Evolutionary conservation across 2,113 vertebrate genomes (phyloP).

Genomic region (Chionodraco myersi): DNA sequence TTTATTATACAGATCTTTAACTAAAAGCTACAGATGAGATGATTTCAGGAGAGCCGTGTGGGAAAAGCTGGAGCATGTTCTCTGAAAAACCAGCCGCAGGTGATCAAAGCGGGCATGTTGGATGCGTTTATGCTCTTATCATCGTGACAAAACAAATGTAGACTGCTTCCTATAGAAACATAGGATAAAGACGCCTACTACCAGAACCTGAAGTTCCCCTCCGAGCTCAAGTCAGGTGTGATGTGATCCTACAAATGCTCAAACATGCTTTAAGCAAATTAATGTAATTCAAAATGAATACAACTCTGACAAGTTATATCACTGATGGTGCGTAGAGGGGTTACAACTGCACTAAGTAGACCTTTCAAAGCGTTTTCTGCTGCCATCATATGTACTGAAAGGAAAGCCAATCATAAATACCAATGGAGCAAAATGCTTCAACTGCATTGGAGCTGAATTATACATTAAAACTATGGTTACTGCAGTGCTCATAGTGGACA

Average conservation of each 20-base stretch:
- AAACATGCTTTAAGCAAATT: slow-evolving; percentile 63
- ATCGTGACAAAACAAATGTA: slow-evolving; percentile 39
- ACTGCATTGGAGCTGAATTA: slow-evolving; percentile 56
- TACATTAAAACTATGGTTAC: slow-evolving; percentile 49
- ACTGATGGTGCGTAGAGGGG: slow-evolving; percentile 23
- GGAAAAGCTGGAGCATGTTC: slow-evolving; percentile 24
- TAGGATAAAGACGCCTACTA: slow-evolving; percentile 36
- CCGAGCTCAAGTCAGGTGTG: slow-evolving; percentile 24
- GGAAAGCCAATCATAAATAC: slow-evolving; percentile 56
- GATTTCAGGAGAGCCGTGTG: slow-evolving; percentile 24
- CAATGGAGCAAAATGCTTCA: slow-evolving; percentile 38
- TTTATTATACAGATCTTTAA: slow-evolving; percentile 48
- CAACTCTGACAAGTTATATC: slow-evolving; percentile 61
- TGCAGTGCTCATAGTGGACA: slow-evolving; percentile 57
- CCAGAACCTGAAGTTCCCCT: slow-evolving; percentile 35
- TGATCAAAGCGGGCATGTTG: slow-evolving; percentile 34
- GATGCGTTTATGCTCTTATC: slow-evolving; percentile 24
- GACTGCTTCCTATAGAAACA: slow-evolving; percentile 52
- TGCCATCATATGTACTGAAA: slow-evolving; percentile 39
- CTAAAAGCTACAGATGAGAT: slow-evolving; percentile 43
- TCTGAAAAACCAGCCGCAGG: slow-evolving; percentile 41
- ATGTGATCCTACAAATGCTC: slow-evolving; percentile 57
- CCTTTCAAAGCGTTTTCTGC: slow-evolving; percentile 53
- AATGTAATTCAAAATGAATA: slow-evolving; percentile 71
- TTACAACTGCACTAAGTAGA: slow-evolving; percentile 43